These are phyloP conservation scores for Habroteleia sp. DNA, from an alignment of 2,888 invertebrate genomes.

Conservation along the genomic window DNA sequence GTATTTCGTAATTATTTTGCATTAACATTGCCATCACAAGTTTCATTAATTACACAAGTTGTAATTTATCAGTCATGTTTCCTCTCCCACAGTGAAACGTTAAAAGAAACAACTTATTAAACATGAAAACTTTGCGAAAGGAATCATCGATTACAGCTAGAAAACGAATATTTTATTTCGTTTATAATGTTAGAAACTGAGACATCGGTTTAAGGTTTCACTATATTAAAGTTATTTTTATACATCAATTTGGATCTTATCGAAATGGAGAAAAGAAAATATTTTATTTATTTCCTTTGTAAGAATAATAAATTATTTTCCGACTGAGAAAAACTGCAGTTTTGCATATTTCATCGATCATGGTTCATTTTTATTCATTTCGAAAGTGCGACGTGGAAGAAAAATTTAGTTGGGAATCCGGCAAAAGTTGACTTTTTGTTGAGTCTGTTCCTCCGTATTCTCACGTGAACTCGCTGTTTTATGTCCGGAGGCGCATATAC, in stretches of 20 bases:
- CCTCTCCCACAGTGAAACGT: no score
- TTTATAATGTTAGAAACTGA: conserved; percentile 28
- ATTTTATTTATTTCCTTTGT: conserved; percentile 24
- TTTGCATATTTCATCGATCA: conserved; percentile 36
- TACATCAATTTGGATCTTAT: conserved; percentile 7
- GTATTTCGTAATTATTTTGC: no score
- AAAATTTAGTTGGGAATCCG: conserved; percentile 29
- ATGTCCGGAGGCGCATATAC: conserved; percentile 41
- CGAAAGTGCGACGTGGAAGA: conserved; percentile 15
- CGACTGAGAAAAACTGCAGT: conserved; percentile 2
- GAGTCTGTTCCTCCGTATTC: conserved; percentile 24
- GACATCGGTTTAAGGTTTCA: conserved; percentile 2
- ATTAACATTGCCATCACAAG: no score
- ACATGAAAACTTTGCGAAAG: no score
- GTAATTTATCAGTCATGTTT: no score
- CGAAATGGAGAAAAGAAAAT: conserved; percentile 18
- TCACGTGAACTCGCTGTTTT: conserved; percentile 39
- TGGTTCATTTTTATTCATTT: conserved; percentile 32
- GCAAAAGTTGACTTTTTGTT: conserved; percentile 42
- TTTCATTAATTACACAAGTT: no score
- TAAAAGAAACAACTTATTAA: no score
- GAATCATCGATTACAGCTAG: conserved; percentile 26
- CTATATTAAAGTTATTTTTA: conserved; percentile 25
- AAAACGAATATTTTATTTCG: conserved; percentile 31
- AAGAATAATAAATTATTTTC: conserved; percentile 27